These are phyloP conservation scores for Hetaerina titia DNA, from an alignment of 2,888 invertebrate genomes.

Conservation along the genomic window DNA sequence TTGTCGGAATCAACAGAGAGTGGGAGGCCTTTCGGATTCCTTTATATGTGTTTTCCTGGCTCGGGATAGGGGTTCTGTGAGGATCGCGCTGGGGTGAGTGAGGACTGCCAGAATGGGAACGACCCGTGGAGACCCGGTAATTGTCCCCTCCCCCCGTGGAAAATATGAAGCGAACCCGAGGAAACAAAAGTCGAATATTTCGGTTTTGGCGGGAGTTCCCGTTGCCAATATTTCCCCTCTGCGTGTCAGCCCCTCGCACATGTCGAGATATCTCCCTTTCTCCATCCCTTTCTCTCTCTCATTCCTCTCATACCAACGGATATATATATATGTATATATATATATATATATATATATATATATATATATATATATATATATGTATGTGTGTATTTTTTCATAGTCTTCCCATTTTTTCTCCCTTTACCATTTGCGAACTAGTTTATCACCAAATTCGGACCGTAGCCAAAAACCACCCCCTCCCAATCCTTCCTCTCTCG, in stretches of 20 bases:
- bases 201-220: neutral
- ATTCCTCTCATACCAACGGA: too few species aligned
- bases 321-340: too few species aligned
- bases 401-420: neutral
- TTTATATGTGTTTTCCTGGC: neutral
- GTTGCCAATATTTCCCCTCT: neutral
- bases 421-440: neutral
- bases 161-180: neutral
- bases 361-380: too few species aligned
- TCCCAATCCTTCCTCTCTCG: neutral
- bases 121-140: neutral
- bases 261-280: neutral
- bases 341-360: too few species aligned
- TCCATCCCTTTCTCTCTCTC: neutral
- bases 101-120: neutral
- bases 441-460: constrained; percentile 25
- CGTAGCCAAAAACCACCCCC: neutral
- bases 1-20: constrained; percentile 12
- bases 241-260: neutral
- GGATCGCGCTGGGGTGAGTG: too few species aligned
- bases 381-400: neutral
- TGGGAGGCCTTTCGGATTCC: neutral
- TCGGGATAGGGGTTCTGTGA: neutral
- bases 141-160: neutral
- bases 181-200: constrained; percentile 18